A percentile compares a stretch with the other conserved stretches of the same genome.
phyloP scores from a whole-genome alignment of 2,888 invertebrate genomes.

The Muschampia staudingeri region DNA sequence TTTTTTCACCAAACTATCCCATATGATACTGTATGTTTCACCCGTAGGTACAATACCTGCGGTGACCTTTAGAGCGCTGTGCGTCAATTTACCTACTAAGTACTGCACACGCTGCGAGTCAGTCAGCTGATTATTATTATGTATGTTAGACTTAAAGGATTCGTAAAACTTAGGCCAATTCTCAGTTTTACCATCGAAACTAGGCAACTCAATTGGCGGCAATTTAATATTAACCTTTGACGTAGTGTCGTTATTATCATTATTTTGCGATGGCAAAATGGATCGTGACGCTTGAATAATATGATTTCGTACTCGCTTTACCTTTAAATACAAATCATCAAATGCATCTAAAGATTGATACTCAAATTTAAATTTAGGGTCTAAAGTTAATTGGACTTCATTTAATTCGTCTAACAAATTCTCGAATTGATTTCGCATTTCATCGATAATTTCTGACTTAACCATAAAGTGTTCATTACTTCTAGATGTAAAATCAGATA shows the following conservation, averaged over 20 bases:
- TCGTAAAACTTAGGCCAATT: slow-evolving; percentile 9
- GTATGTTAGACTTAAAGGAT: background rate
- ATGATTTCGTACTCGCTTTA: background rate
- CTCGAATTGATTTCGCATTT: background rate
- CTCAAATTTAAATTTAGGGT: background rate
- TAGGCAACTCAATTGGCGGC: background rate
- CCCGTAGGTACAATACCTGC: slow-evolving; percentile 16
- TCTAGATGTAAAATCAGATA: background rate
- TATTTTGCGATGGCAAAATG: background rate
- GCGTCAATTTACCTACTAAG: background rate
- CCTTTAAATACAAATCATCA: background rate
- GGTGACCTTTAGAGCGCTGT: background rate
- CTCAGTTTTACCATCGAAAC: background rate
- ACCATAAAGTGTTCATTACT: slow-evolving; percentile 1
- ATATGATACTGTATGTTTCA: background rate
- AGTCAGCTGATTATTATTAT: background rate
- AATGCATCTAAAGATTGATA: background rate
- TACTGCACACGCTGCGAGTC: slow-evolving; percentile 4
- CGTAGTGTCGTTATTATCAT: background rate
- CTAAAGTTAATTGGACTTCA: background rate
- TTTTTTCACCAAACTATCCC: background rate
- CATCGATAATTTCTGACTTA: background rate
- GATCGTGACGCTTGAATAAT: background rate
- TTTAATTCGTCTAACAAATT: background rate
- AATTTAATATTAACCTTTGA: background rate